A percentile compares a stretch with the other conserved stretches of the same genome.
Conservation (phyloP, 2,888 invertebrate species). For the Rhagium mordax region DNA sequence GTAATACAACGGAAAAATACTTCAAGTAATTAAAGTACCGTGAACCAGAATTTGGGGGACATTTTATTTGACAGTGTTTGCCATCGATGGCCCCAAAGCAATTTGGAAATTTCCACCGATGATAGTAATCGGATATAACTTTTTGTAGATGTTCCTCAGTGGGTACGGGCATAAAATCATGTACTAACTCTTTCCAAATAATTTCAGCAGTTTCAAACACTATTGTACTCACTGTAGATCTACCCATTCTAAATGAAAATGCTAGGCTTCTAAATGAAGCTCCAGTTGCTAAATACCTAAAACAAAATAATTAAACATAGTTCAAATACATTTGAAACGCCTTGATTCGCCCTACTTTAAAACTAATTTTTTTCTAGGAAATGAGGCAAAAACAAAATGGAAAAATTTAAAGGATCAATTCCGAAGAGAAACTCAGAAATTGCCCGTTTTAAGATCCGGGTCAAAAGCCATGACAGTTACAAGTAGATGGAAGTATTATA, state of each 20-base stretch:
- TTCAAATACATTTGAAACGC: not conserved
- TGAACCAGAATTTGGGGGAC: conserved; percentile 35
- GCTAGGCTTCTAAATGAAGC: conserved; percentile 30
- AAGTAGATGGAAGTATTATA: not conserved
- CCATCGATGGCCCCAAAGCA: conserved; percentile 47
- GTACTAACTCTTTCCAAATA: conserved; percentile 38
- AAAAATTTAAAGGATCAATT: conserved; percentile 9
- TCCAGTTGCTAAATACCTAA: conserved; percentile 35
- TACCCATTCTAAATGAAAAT: conserved; percentile 33
- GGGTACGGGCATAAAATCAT: conserved; percentile 40
- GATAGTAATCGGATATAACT: conserved; percentile 30
- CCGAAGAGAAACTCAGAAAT: conserved; percentile 10
- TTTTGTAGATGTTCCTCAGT: conserved; percentile 25
- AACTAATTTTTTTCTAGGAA: conserved; percentile 12
- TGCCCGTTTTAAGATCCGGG: conserved; percentile 14
- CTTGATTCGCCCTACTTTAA: conserved; percentile 6
- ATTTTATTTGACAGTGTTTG: no score
- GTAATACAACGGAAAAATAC: conserved; percentile 46
- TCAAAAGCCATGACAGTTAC: conserved; percentile 12
- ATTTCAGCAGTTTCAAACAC: conserved; percentile 28
- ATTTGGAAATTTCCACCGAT: conserved; percentile 44
- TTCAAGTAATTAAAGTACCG: conserved; percentile 43
- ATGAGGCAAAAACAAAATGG: conserved; percentile 4
- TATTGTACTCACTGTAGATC: conserved; percentile 34
- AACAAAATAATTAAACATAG: conserved; percentile 17